A percentile compares a stretch with the other conserved stretches of the same genome.
Evolutionary conservation across 2,113 vertebrate genomes (phyloP).

Genomic region (Daphoenositta chrysoptera): DNA sequence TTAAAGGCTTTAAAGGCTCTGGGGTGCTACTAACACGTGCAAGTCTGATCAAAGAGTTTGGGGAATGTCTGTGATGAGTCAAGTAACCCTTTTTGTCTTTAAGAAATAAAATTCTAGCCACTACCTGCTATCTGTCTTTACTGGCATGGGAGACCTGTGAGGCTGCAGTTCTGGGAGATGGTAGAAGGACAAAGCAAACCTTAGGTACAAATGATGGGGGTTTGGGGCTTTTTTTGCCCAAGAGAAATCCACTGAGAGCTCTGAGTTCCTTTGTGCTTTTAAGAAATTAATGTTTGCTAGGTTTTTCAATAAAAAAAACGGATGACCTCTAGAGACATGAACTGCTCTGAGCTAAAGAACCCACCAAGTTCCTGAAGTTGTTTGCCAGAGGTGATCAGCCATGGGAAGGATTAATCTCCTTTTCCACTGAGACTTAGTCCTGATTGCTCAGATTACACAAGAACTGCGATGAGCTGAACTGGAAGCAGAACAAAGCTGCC

Average conservation of each 20-base stretch:
- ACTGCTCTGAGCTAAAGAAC: neutral
- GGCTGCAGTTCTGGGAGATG: neutral
- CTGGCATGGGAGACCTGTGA: conserved; percentile 38
- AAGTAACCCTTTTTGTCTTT: conserved; percentile 51
- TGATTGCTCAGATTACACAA: conserved; percentile 28
- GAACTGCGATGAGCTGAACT: conserved; percentile 37
- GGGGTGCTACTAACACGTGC: conserved; percentile 20
- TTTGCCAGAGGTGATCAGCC: conserved; percentile 18
- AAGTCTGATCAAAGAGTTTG: conserved; percentile 45
- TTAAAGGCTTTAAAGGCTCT: conserved; percentile 53
- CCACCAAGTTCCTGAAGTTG: neutral
- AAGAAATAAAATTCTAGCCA: conserved; percentile 56
- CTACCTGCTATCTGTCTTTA: conserved; percentile 56
- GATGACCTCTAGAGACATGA: neutral
- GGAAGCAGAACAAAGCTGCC: conserved; percentile 36
- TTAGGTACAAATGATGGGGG: neutral
- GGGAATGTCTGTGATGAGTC: conserved; percentile 57
- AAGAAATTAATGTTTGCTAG: neutral
- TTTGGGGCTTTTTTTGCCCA: neutral
- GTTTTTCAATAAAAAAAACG: neutral
- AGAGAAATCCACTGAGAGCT: neutral
- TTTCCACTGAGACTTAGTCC: neutral
- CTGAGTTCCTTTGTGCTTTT: neutral
- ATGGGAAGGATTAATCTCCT: neutral
- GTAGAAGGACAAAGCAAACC: conserved; percentile 15